Evolutionary conservation across 2,888 invertebrate genomes (phyloP), one percentile per base, ranked within the genome.

Genomic region (Melieria crassipennis): DNA sequence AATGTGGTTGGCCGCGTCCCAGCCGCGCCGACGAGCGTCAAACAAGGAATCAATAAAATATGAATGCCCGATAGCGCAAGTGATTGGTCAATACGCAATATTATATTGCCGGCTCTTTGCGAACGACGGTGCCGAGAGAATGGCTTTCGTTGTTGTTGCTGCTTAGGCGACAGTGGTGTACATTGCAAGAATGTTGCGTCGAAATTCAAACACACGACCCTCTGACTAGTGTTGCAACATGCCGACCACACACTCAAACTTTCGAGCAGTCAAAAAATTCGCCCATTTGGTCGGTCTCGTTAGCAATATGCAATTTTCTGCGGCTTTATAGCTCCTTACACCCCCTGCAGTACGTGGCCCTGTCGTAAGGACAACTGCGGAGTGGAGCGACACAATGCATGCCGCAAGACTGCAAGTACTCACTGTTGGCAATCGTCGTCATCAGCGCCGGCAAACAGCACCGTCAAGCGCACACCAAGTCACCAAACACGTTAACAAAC

Each of bases 1-100:
- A 60, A 60, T 67, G 30, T 30, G 30, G n/a, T n/a, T 52, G 52
- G 11, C 52, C 52, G 52, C 52, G 5, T 52, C 30, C 61, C 45
- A 9, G n/a, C 61, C 7, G 2, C 43, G 42, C 5, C 58, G 58
- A 58, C 16, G 42, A 55, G 42, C n/a, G 7, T 6, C 16, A 64
- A 7, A 50, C 9, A 9, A 61, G 45, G 13, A 55, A 78, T 79
- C 79, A 79, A 81, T 80, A 80, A 80, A 80, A 80, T 81, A 80
- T 79, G 76, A 80, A 80, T 79, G 81, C 80, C 81, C 81, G 79
- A 80, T 80, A 80, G 81, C 81, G 77, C 78, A 79, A 80, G 78
- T 80, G 81, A 81, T 81, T 81, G 81, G 81, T 80, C 79, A 78
- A 78, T 76, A 77, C 75, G 65, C 73, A 75, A 75, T 77, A 75